These are phyloP conservation scores for Campaea margaritaria DNA, from an alignment of 2,888 invertebrate genomes.

Conservation along the genomic window DNA sequence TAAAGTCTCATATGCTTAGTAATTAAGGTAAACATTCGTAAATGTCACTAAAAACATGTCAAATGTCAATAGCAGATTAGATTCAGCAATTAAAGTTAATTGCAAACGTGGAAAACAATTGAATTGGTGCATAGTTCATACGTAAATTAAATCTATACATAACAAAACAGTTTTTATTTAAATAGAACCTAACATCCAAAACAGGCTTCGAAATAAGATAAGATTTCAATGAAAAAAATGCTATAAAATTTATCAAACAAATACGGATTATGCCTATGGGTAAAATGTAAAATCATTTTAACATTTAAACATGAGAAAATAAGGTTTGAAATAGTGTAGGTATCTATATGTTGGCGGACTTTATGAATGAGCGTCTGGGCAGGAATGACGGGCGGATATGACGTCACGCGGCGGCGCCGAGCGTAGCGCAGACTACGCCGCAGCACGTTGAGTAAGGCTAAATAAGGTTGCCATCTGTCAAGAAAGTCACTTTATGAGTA, in stretches of 20 bases:
- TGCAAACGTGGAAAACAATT: background rate
- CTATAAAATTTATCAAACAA: background rate
- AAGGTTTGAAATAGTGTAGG: slow-evolving; percentile 34
- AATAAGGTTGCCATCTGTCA: slow-evolving; percentile 31
- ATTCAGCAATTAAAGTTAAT: no score
- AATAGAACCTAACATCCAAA: background rate
- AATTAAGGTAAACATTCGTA: no score
- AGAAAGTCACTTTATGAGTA: slow-evolving; percentile 11
- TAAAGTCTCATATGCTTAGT: no score
- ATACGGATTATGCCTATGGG: background rate
- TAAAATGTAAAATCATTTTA: background rate
- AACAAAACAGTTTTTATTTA: background rate
- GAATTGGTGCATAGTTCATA: no score
- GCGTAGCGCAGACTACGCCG: slow-evolving; percentile 51
- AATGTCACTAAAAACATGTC: no score
- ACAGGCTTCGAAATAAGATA: background rate
- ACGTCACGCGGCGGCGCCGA: slow-evolving; percentile 66
- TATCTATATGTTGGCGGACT: slow-evolving; percentile 34
- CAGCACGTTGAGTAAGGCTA: slow-evolving; percentile 16
- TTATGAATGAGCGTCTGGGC: slow-evolving; percentile 72
- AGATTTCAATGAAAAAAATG: background rate
- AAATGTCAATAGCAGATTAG: no score
- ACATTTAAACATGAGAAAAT: background rate
- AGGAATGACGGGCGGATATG: slow-evolving; percentile 73
- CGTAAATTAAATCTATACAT: no score